Base-by-base conservation (phyloP, 2,113 vertebrate species). In the Vulpes lagopus region DNA sequence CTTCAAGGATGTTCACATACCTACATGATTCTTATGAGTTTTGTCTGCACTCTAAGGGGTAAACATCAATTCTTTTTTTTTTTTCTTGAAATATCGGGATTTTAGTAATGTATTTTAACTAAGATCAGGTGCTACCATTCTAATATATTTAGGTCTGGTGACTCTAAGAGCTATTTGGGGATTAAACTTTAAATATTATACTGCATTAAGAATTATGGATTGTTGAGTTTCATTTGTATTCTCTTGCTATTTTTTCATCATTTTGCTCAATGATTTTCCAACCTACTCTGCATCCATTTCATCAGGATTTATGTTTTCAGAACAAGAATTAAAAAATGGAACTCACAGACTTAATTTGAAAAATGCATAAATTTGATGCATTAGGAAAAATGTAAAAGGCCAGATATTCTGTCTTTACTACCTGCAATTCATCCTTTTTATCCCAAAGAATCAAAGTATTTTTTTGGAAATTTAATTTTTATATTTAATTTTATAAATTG, bases 201-300 rank as follows among this genome's bases (percentile, higher is more conserved):
- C 43, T 92, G n/a, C 32, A 82, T 83, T 74, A 78, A 83, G 49
- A 73, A 11, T 95, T 84, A 97, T 53, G 27, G 53, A 79, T 91
- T 97, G 15, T 55, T 97, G 67, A 73, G 25, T 94, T 88, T 96
- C 57, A 92, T 97, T 96, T 95, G 53, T 84, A 84, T 90, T 92
- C 65, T 55, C 55, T 89, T 97, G 67, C 30, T 89, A 0, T 76
- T 90, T 79, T 82, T 81, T 55, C 10, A 90, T 19, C 89, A 69
- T 69, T 89, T 69, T 89, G 35, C 69, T 4, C 23, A 67, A 53
- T 7, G 25, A 92, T 81, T 96, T 97, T 71, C 71, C 55, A 96
- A 53, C 17, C 4, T 73, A 83, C 30, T 95, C 27, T 71, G 69
- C 64, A 49, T 96, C 4, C 23, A 69, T 91, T 97, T 95, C 51